Percentiles rank a stretch among this genome's conserved stretches.
Conservation (phyloP, 2,113 vertebrate species). For the Grammomys surdaster region DNA sequence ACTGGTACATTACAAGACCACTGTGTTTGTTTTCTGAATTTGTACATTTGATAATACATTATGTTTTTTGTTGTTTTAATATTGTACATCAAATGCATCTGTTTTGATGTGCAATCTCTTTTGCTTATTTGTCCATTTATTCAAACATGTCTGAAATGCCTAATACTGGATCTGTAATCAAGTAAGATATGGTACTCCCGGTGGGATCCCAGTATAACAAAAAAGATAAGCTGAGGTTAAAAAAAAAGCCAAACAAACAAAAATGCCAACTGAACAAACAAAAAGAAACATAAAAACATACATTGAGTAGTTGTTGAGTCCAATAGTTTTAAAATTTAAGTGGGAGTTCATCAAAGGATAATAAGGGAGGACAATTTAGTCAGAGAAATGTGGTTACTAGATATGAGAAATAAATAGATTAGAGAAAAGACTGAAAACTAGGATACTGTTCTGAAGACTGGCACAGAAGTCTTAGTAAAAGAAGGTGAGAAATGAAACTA, state of each 20-base stretch:
- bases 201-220: conserved; percentile 11
- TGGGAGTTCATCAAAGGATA: not conserved
- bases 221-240: not conserved
- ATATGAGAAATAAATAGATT: not conserved
- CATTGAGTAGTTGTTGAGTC: not conserved
- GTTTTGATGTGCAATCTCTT: conserved; percentile 11
- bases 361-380: not conserved
- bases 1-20: not conserved
- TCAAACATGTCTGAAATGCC: not conserved
- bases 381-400: not conserved
- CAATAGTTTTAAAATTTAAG: conserved; percentile 7
- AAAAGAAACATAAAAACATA: not conserved
- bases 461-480: not conserved
- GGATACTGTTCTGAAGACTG: not conserved
- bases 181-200: not conserved
- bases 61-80: conserved; percentile 38
- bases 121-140: conserved; percentile 33
- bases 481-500: not conserved
- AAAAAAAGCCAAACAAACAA: not conserved
- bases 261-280: not conserved
- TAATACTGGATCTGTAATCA: conserved; percentile 4
- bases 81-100: not conserved
- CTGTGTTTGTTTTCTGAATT: conserved; percentile 32
- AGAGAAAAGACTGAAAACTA: not conserved
- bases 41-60: not conserved